phyloP scores from a whole-genome alignment of 2,888 invertebrate genomes.

The Trachelus iudaicus region DNA sequence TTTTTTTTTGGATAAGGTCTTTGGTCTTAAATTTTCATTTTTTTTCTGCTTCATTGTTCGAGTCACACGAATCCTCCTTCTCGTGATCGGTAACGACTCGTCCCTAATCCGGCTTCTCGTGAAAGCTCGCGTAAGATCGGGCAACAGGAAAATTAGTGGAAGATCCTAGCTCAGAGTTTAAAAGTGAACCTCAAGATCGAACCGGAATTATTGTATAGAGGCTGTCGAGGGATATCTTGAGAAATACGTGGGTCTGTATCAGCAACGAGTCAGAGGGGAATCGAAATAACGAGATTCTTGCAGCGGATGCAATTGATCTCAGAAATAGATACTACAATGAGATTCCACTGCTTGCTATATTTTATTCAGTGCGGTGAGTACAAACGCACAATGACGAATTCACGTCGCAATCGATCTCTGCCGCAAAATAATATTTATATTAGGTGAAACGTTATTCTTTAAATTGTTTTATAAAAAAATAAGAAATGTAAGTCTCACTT shows the following conservation, averaged over 20 bases:
- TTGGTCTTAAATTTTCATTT: not conserved
- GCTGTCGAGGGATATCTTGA: not conserved
- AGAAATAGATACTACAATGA: not conserved
- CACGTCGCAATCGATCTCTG: not conserved
- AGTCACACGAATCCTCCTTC: not conserved
- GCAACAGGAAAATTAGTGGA: not conserved
- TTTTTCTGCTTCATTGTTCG: not conserved
- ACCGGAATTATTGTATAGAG: not conserved
- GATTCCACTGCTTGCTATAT: not conserved
- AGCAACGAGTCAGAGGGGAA: not conserved
- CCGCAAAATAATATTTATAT: not conserved
- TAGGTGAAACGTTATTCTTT: not conserved
- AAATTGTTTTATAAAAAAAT: not conserved
- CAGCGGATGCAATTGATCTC: not conserved
- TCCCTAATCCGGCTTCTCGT: not conserved
- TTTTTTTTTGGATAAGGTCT: not conserved
- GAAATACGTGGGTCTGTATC: not conserved
- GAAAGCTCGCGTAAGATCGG: not conserved
- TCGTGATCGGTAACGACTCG: not conserved
- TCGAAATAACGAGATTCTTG: not conserved
- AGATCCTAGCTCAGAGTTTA: not conserved
- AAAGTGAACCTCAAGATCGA: not conserved
- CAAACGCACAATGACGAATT: not conserved
- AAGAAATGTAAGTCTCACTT: not conserved
- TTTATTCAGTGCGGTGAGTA: not conserved